phyloP scores from a whole-genome alignment of 1,140 invertebrate species.

The Wasmannia auropunctata region DNA sequence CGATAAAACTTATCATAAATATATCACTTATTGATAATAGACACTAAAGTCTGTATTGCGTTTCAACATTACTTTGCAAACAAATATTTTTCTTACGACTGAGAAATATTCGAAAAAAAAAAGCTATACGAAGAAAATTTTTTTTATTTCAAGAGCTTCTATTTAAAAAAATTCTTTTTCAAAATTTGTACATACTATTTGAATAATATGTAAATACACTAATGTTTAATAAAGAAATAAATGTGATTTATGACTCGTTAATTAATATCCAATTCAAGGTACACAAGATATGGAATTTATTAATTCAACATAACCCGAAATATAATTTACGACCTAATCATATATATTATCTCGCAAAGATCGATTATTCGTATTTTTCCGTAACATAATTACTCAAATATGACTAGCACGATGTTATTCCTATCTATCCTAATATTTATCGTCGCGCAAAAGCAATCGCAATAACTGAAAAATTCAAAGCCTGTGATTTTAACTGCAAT shows the following conservation, averaged over 20 bases:
- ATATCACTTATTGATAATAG: not conserved
- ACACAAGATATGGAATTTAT: not conserved
- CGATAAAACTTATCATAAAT: not conserved
- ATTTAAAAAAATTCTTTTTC: not conserved
- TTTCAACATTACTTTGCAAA: not conserved
- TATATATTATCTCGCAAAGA: not conserved
- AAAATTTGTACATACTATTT: not conserved
- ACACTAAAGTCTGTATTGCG: not conserved
- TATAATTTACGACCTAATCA: conserved; percentile 21
- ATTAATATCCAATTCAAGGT: not conserved
- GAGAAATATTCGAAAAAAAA: not conserved
- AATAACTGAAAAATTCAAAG: not conserved
- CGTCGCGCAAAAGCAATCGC: not conserved
- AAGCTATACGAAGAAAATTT: not conserved
- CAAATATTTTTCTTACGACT: not conserved
- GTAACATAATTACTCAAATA: not conserved
- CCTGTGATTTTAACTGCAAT: not conserved
- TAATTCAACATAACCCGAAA: not conserved
- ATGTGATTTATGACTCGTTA: not conserved
- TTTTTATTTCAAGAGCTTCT: not conserved
- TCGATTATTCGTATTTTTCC: not conserved
- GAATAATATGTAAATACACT: not conserved
- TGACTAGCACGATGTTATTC: not conserved
- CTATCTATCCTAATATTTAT: not conserved
- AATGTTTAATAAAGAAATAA: not conserved